Conservation (phyloP, 2,888 invertebrate genomes). For the Apamea anceps region DNA sequence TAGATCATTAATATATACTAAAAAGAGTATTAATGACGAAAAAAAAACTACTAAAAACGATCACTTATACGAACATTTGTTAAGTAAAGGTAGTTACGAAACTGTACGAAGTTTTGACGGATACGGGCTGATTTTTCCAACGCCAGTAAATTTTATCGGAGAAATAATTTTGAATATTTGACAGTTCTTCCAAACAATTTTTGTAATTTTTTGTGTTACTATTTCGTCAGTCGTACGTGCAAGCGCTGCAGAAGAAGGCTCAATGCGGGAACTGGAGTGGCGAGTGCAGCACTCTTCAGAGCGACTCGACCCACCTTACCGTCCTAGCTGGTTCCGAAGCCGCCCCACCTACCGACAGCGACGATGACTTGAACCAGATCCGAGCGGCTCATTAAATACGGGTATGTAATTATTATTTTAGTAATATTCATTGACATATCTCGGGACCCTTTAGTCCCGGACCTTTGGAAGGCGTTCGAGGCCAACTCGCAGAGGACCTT, state of each 20-base stretch:
- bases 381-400: slow-evolving; percentile 74
- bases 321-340: slow-evolving; percentile 93
- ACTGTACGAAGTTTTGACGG: no score
- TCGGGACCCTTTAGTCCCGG: not conserved
- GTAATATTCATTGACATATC: not conserved
- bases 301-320: slow-evolving; percentile 94
- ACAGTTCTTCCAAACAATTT: no score
- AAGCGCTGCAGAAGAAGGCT: slow-evolving; percentile 94
- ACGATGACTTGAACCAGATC: slow-evolving; percentile 88
- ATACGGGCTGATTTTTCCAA: no score
- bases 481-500: no score
- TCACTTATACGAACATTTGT: no score
- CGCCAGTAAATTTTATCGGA: no score
- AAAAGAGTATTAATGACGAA: no score
- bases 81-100: no score
- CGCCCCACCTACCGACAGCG: slow-evolving; percentile 90
- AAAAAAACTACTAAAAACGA: no score
- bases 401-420: not conserved
- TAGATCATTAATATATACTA: no score
- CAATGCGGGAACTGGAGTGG: slow-evolving; percentile 90
- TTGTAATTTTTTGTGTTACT: no score
- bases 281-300: slow-evolving; percentile 94
- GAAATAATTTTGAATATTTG: no score
- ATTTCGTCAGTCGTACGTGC: slow-evolving; percentile 92
- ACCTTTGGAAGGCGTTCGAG: not conserved